Evolutionary conservation across 2,797 vertebrate species (phyloP), one percentile per base, ranked within the genome.

Genomic region (Benthosema pterotum): DNA sequence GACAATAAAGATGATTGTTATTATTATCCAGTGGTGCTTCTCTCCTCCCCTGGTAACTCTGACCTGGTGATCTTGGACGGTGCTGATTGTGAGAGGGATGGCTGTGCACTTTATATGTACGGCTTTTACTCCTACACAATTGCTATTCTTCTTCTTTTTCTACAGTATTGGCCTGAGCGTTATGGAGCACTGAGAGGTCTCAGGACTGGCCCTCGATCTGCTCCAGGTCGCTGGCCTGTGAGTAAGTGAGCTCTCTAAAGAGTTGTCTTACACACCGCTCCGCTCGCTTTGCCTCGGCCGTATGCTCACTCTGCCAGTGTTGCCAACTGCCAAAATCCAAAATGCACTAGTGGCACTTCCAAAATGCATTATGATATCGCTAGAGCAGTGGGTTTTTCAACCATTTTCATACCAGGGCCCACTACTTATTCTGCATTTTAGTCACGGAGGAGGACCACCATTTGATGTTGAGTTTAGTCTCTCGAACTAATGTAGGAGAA

Each of bases 141-240:
- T 61, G 74, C 59, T 38, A 9, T 9, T 38, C 32, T 38, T 38
- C 2, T 38, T 49, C 59, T 9, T 38, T 9, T 38, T 38, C 2
- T 38, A 52, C 59, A 65, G 56, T 50, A 52, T 19, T 17, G 65
- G 62, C 57, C 28, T 52, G 45, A 32, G 28, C 70, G 57, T 78
- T 62, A 59, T 73, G 71, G 82, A 67, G 63, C 63, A 78, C 59
- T 57, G 62, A 49, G 18, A 75, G 69, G 57, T 63, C 60, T 71
- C 45, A 15, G 47, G 71, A 52, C 32, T 49, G 71, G 53, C 32
- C 32, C 32, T 50, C 52, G n/a, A 49, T 66, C 52, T 65, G 69
- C 60, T 79, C 61, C 66, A 63, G 76, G 74, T 62, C 32, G 14
- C 51, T 49, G n/a, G 54, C 49, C 8, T 3, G 62, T 66, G 63